A percentile compares a stretch with the other conserved stretches of the same genome.
phyloP scores from a whole-genome alignment of 92 coral and sea anemone species.

The Diadumene lineata region DNA sequence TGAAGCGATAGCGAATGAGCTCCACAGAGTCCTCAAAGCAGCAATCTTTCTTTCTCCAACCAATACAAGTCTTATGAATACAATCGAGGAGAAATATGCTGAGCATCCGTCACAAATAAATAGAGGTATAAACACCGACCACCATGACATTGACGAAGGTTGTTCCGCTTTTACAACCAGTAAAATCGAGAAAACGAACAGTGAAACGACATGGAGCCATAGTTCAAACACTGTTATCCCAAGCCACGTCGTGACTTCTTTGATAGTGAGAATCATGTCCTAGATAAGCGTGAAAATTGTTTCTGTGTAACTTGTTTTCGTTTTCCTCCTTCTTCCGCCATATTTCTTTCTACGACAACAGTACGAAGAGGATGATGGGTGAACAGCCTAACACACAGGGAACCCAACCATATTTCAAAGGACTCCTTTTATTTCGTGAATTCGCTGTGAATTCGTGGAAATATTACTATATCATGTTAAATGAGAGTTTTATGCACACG shows the following conservation, averaged over 20 bases:
- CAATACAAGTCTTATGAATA: conserved; percentile 84
- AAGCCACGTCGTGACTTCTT: conserved; percentile 90
- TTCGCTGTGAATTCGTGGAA: no score
- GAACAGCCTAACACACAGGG: conserved; percentile 14
- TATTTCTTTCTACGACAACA: conserved; percentile 9
- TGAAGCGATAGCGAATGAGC: conserved; percentile 49
- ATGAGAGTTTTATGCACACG: no score
- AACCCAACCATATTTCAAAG: not conserved
- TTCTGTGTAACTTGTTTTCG: not conserved
- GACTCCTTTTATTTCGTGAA: no score
- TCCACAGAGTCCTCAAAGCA: conserved; percentile 94
- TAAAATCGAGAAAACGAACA: conserved; percentile 79
- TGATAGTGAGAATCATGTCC: conserved; percentile 74
- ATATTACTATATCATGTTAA: no score
- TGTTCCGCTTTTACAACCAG: conserved; percentile 85
- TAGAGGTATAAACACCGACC: conserved; percentile 92
- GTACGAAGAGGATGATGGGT: conserved; percentile 21
- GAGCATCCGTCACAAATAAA: conserved; percentile 94
- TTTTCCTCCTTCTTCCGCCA: conserved; percentile 28
- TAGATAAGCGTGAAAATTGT: not conserved
- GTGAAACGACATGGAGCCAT: conserved; percentile 77
- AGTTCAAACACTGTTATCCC: conserved; percentile 95
- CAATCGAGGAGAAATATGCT: conserved; percentile 90
- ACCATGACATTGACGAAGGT: conserved; percentile 74
- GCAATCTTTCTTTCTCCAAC: conserved; percentile 80